Conservation (phyloP, 2,113 vertebrate species). For the Apus apus region DNA sequence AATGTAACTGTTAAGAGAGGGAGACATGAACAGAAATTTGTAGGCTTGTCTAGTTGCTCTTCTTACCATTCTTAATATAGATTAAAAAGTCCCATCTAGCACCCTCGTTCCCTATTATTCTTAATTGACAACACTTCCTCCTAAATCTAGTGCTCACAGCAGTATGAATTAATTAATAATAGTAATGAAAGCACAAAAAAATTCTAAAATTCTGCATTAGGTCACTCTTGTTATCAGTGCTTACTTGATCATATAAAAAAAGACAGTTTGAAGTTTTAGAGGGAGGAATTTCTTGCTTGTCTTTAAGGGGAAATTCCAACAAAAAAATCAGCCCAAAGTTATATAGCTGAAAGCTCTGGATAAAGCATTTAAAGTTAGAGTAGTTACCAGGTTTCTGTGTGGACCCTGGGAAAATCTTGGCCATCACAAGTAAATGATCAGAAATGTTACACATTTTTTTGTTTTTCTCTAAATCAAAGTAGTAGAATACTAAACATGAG, state of each 20-base stretch:
- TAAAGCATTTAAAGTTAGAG: accelerated
- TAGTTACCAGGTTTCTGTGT: neutral
- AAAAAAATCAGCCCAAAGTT: neutral
- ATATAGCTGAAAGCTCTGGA: neutral
- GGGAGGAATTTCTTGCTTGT: neutral
- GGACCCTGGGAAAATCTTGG: neutral
- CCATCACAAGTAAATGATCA: neutral
- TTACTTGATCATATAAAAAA: neutral
- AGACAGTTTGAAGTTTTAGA: neutral
- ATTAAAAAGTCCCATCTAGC: neutral
- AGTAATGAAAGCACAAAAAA: neutral
- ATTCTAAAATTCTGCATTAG: neutral
- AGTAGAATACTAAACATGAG: neutral
- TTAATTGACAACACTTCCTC: neutral
- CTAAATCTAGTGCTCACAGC: neutral
- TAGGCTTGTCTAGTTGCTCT: neutral
- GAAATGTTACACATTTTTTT: neutral
- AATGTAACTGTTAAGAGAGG: constrained; percentile 18
- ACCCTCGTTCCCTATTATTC: neutral
- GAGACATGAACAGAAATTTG: neutral
- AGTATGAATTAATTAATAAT: neutral
- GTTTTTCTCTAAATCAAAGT: neutral
- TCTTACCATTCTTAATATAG: neutral
- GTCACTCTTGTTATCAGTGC: neutral
- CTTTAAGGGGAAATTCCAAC: neutral